Percentiles rank a stretch among this genome's conserved stretches.
Conservation (phyloP, 2,113 vertebrate genomes). For the Trogon surrucura region DNA sequence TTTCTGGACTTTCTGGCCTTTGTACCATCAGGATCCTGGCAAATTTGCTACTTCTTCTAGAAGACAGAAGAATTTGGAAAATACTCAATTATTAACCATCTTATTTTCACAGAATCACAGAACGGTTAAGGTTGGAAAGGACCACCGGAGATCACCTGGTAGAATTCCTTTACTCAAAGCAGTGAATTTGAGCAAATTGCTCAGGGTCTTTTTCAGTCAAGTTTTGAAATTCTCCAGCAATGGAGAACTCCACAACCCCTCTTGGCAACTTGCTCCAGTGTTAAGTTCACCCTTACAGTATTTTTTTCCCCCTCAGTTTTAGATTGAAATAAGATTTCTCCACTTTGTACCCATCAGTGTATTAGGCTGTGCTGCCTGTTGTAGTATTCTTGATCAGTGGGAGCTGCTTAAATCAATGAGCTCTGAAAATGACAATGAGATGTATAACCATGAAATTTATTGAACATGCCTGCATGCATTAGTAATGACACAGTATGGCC, state of each 20-base stretch:
- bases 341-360: neutral
- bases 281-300: neutral
- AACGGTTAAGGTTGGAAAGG: neutral
- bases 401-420: slow-evolving; percentile 36
- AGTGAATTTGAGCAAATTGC: neutral
- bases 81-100: neutral
- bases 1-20: neutral
- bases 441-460: slow-evolving; percentile 39
- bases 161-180: neutral
- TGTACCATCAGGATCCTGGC: neutral
- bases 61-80: neutral
- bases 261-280: neutral
- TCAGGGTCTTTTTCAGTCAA: neutral
- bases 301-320: neutral
- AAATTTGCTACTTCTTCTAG: neutral
- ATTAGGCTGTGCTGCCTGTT: neutral
- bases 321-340: neutral
- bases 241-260: neutral
- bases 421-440: slow-evolving; percentile 41
- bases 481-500: slow-evolving; percentile 41
- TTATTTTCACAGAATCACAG: neutral
- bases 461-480: slow-evolving; percentile 47
- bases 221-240: neutral
- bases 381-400: neutral
- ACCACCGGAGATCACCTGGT: neutral